Evolutionary conservation across 2,797 vertebrate species (phyloP).

Genomic region (Chelonia mydas): DNA sequence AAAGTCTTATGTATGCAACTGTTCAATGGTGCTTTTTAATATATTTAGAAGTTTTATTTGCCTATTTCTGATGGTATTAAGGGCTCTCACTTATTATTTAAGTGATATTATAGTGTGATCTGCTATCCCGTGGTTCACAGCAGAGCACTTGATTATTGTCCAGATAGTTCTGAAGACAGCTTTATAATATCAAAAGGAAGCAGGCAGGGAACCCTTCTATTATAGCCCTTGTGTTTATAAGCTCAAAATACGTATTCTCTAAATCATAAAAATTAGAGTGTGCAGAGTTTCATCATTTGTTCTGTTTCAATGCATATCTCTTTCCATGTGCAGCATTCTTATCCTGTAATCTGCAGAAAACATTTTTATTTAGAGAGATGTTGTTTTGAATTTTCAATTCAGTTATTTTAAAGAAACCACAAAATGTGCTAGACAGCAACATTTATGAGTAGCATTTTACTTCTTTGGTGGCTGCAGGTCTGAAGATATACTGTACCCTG

Average conservation of each 20-base stretch:
- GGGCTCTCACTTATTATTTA: neutral
- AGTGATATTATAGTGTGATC: neutral
- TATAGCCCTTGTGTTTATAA: neutral
- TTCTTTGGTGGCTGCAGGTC: neutral
- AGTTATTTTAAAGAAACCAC: neutral
- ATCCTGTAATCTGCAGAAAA: neutral
- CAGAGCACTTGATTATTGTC: neutral
- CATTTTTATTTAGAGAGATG: neutral
- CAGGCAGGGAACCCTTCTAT: rapidly evolving
- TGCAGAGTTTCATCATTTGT: neutral
- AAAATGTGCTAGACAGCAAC: neutral
- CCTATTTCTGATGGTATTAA: neutral
- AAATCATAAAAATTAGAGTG: neutral
- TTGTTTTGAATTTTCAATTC: neutral
- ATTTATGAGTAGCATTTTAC: neutral
- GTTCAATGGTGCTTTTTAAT: neutral
- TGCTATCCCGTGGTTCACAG: neutral
- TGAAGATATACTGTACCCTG: neutral
- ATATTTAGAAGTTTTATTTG: neutral
- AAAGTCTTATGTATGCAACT: neutral
- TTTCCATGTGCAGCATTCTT: neutral
- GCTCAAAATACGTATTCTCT: neutral
- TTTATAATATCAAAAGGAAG: neutral
- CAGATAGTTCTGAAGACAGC: neutral
- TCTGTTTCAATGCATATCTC: neutral